Base-by-base conservation (phyloP, 2,113 vertebrate species). In the Anarhynchus alexandrinus region DNA sequence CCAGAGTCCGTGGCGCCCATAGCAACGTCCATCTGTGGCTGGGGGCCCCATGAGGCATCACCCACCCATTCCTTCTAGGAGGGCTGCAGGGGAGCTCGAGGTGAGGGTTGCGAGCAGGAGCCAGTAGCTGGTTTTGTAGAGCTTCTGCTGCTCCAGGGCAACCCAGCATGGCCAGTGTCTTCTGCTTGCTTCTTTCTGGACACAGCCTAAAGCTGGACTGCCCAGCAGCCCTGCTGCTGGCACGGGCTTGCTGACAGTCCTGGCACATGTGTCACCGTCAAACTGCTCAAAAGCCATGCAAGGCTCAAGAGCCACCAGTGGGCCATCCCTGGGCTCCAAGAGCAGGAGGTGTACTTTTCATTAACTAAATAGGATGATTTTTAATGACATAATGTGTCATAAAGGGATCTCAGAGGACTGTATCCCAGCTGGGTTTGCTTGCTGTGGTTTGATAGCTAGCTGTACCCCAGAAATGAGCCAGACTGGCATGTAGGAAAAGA, bases 41-140 rank as follows among this genome's bases (percentile, higher is more conserved):
- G 49, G 18, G 42, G 7, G 0, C 30, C 59, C 61, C 34, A 0
- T 19, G 25, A 77, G 29, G 34, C 36, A 10, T 83, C 71, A 6
- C 43, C 43, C 3, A 15, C 43, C 43, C 3, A 15, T 19, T 43
- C 52, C 36, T 65, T 49, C 38, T 29, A 6, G 42, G 22, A 38
- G 1, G 42, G 42, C 69, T 61, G 9, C 18, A 74, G 40, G 26
- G 21, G 11, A 79, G 7, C 17, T 80, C 0, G 0, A 65, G 49
- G 11, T 61, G 76, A 57, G 18, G 36, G 3, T 1, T 92, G 57
- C 29, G 62, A 49, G 19, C 29, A 29, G 54, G 38, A 96, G 62
- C n/a, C 8, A 22, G 64, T 17, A 92, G 20, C 7, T 40, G 62
- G 15, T 47, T 91, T 83, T 55, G 22, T 16, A 69, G 61, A 85